Evolutionary conservation across 2,113 vertebrate species (phyloP).

Genomic region (Scytalopus superciliaris): DNA sequence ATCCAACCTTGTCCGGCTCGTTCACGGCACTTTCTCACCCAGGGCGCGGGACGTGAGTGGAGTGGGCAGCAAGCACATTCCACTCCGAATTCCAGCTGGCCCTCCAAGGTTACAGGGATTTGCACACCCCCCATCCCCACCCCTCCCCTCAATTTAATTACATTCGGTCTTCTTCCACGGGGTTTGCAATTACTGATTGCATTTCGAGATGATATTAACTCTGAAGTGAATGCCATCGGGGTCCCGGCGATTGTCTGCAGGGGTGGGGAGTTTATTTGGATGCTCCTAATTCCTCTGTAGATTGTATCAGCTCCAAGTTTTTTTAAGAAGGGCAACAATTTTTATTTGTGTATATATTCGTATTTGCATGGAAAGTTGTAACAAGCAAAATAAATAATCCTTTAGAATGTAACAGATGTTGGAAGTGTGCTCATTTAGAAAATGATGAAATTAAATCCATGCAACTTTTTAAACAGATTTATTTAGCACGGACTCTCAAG

Average conservation of each 20-base stretch:
- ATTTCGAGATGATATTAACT: not conserved
- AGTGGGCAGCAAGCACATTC: conserved; percentile 11
- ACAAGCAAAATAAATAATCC: not conserved
- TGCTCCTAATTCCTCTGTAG: conserved; percentile 1
- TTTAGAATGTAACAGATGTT: not conserved
- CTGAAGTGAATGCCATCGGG: not conserved
- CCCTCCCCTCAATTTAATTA: not conserved
- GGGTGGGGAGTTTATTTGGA: not conserved
- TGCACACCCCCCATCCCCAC: fast-evolving
- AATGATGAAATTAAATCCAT: not conserved
- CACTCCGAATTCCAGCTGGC: conserved; percentile 20
- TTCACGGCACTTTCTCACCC: not conserved
- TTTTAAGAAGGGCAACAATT: not conserved
- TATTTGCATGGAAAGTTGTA: not conserved
- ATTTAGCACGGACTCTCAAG: not conserved
- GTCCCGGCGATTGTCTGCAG: not conserved
- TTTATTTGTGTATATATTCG: not conserved
- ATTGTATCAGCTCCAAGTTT: not conserved
- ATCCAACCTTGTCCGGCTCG: not conserved
- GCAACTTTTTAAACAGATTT: not conserved
- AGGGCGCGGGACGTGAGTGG: not conserved
- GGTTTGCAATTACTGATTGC: not conserved
- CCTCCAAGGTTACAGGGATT: conserved; percentile 15
- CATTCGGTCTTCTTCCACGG: not conserved
- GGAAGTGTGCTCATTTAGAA: not conserved